These are phyloP conservation scores for Miniopterus natalensis DNA, from an alignment of 2,113 vertebrate genomes.

Conservation along the genomic window DNA sequence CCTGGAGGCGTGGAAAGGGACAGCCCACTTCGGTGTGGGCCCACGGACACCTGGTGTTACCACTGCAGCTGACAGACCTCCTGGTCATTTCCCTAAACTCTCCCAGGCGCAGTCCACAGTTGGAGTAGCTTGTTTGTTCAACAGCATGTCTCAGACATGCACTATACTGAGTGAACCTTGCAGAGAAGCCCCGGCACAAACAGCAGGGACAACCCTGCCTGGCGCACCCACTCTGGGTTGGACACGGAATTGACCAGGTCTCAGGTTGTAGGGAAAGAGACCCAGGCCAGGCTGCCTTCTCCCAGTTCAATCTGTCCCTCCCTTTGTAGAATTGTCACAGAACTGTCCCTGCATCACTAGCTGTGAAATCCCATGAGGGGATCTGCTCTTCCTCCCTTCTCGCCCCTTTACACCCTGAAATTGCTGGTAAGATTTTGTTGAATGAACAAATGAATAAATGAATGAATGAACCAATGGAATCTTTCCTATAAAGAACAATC, in stretches of 20 bases:
- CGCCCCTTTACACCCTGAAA: no score
- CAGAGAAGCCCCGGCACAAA: not conserved
- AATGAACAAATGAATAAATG: not conserved
- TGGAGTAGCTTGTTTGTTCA: not conserved
- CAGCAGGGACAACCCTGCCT: not conserved
- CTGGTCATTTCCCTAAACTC: not conserved
- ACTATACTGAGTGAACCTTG: not conserved
- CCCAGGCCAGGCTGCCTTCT: not conserved
- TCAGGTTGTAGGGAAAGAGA: not conserved
- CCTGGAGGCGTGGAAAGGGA: not conserved
- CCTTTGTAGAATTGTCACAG: not conserved
- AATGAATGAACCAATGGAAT: not conserved
- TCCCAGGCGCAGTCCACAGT: not conserved
- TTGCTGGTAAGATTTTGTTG: not conserved
- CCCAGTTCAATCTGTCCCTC: not conserved
- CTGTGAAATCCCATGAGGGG: not conserved
- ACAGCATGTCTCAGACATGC: not conserved
- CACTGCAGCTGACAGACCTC: not conserved
- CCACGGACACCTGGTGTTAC: rapidly evolving
- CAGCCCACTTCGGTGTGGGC: no score
- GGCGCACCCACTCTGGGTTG: not conserved
- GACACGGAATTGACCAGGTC: not conserved
- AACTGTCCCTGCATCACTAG: rapidly evolving
- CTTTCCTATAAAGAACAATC: not conserved
- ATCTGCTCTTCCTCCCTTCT: not conserved